Evolutionary conservation across 1,140 invertebrate species (phyloP), one percentile per base, ranked within the genome.

Genomic region (Saccostrea echinata): DNA sequence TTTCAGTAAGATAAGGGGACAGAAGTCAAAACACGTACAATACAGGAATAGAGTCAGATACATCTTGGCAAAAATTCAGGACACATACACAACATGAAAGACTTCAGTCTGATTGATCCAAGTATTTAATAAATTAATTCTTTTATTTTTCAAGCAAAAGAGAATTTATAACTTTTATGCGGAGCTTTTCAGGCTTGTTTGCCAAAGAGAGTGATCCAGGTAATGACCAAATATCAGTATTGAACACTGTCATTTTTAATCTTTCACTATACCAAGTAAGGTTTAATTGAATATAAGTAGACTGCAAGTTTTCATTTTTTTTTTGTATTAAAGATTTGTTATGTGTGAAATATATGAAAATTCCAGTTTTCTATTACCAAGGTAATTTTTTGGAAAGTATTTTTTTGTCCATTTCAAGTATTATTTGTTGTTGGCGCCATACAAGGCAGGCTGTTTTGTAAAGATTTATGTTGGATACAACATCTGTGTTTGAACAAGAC

Each of bases 101-200:
- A 30, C 68, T 33, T 76, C 27, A 13, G 64, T 71, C 12, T 76
- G 68, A 76, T 76, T 76, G 24, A 76, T 76, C 27, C 27, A 0
- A 33, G 12, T 76, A 76, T 76, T 76, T 33, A 33, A 76, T 76
- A 76, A 76, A 76, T n/a, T 24, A 30, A 27, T 76, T 33, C 68
- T 76, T 33, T 76, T 30, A 76, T 76, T 76, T 76, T 12, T 76
- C 6, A 16, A 76, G 27, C 27, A 33, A 33, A 76, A 33, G 68
- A 76, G 68, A 76, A 76, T 76, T 76, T 76, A 76, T 76, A 30
- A 76, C 68, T 76, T 76, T 30, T 27, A 76, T 33, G 24, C 21
- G 18, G 57, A 64, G 57, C 57, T 64, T 64, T 64, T 64, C 57
- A n/a, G 21, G 21, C 21, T 64, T 64, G 57, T 64, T 64, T 64